phyloP scores from a whole-genome alignment of 2,797 vertebrate genomes.

The Cygnus olor region DNA sequence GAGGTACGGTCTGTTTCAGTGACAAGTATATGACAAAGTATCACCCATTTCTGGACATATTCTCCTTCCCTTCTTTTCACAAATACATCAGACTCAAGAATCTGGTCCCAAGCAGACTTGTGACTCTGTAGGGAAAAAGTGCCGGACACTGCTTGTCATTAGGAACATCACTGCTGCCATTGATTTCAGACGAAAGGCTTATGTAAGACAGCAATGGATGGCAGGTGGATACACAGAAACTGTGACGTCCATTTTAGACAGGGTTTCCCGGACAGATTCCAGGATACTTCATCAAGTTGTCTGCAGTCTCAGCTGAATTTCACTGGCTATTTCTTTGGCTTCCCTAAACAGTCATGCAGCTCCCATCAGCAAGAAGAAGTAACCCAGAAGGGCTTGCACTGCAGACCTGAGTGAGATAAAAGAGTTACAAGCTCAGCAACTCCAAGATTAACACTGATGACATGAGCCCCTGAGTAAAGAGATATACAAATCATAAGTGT shows the following conservation, averaged over 20 bases:
- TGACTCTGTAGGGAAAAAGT: neutral
- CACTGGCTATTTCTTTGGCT: neutral
- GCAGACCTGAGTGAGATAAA: neutral
- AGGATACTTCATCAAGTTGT: neutral
- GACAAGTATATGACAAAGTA: neutral
- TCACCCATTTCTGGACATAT: neutral
- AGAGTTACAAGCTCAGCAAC: neutral
- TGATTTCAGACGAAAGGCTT: neutral
- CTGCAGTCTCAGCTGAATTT: conserved; percentile 15
- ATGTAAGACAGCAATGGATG: fast-evolving
- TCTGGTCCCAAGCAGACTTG: neutral
- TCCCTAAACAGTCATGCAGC: neutral
- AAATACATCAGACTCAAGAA: neutral
- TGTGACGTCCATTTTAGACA: conserved; percentile 2
- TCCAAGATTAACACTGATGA: neutral
- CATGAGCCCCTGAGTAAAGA: neutral
- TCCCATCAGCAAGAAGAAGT: neutral
- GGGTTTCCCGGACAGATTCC: neutral
- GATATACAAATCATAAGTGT: neutral
- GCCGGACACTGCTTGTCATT: neutral
- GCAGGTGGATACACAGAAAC: neutral
- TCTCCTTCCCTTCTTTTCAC: neutral
- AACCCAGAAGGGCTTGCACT: neutral
- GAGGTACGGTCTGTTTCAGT: neutral
- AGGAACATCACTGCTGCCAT: neutral